phyloP scores from a whole-genome alignment of 2,113 vertebrate genomes.

The Lagenorhynchus albirostris region DNA sequence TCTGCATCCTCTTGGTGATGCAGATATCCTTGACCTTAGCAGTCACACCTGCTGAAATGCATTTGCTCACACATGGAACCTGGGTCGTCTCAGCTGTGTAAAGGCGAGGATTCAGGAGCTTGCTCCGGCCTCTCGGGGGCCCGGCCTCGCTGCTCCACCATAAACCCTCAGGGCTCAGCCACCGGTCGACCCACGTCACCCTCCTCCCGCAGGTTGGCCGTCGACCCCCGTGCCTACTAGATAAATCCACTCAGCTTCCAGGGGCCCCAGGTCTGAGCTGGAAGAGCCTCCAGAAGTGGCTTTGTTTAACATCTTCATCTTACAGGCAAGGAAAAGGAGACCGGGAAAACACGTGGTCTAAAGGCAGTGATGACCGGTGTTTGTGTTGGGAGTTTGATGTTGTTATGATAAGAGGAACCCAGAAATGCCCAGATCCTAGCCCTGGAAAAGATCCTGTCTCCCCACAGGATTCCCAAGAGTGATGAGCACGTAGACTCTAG shows the following conservation, averaged over 20 bases:
- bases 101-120: not conserved
- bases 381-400: not conserved
- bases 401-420: not conserved
- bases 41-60: not conserved
- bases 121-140: not conserved
- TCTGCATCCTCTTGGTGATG: not conserved
- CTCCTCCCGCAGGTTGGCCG: not conserved
- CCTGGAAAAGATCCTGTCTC: not conserved
- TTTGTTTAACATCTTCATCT: not conserved
- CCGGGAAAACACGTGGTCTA: rapidly evolving
- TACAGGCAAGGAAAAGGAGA: too few relatives aligned
- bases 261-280: not conserved
- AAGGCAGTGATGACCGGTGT: not conserved
- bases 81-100: not conserved
- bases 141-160: not conserved
- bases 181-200: not conserved
- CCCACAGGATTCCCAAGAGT: not conserved
- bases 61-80: not conserved
- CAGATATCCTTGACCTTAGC: not conserved
- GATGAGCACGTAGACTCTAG: not conserved
- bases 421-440: not conserved
- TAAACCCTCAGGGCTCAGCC: too few relatives aligned
- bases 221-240: not conserved
- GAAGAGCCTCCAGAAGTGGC: not conserved
- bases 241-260: not conserved